Evolutionary conservation across 2,113 vertebrate genomes (phyloP), one percentile per base, ranked within the genome.

Genomic region (Himantopus leucocephalus): DNA sequence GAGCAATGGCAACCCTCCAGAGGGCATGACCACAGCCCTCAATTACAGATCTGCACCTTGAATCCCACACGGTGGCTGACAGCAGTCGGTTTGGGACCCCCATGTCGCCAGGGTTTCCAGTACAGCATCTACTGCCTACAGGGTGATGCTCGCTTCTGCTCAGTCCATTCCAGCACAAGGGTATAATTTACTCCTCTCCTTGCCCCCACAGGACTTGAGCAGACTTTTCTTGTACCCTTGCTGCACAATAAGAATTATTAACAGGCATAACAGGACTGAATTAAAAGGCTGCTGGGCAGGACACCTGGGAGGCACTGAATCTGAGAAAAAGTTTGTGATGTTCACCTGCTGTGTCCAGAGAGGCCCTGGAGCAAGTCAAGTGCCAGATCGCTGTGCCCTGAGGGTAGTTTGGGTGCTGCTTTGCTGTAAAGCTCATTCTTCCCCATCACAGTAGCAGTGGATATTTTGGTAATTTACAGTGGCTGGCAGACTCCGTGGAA

Each of bases 111-210:
- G 1, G 5, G 9, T 19, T 82, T 32, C 55, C 24, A 9, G 8
- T 20, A 72, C 2, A 43, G 53, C n/a, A 68, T 29, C n/a, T 66
- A 32, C 6, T 50, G 24, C 50, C 35, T 18, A 18, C 0, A 0
- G 27, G 8, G 21, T 24, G 55, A 71, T 8, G 8, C 4, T 72
- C 34, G 30, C 8, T 81, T 41, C 73, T 87, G 15, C 34, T 64
- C 43, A 50, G 52, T 12, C 7, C 1, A 3, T 52, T 85, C 75
- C 22, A 86, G 32, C 56, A 52, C 35, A 53, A 62, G 14, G 27
- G 7, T 77, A 59, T n/a, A 37, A 73, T 41, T 15, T 66, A n/a
- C 12, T 27, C 15, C 45, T 55, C 64, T 74, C 43, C 35, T 41
- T 93, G 72, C 19, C 30, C 9, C 1, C 24, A 24, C 0, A 26